Conservation (phyloP, 2,797 vertebrate species). For the Microctenopoma lineatum region DNA sequence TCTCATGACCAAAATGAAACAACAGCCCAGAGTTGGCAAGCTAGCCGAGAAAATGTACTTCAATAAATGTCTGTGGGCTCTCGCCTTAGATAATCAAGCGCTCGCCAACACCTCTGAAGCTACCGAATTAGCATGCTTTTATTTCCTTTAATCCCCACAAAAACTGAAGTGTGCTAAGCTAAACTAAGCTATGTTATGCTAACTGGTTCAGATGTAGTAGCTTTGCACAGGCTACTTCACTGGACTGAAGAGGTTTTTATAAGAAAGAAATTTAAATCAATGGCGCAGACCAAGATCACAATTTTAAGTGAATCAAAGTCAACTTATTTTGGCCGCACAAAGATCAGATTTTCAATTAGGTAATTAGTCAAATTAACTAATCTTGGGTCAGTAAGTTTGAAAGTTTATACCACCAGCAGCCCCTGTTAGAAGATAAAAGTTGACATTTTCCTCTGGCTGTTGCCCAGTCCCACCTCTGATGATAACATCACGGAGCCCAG, state of each 20-base stretch:
- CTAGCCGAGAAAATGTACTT: constrained; percentile 39
- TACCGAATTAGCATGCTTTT: background rate
- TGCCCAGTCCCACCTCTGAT: constrained; percentile 47
- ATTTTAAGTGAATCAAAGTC: constrained; percentile 14
- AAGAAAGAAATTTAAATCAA: background rate
- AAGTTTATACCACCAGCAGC: constrained; percentile 25
- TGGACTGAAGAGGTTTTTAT: background rate
- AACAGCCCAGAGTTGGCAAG: constrained; percentile 9
- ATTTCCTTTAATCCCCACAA: background rate
- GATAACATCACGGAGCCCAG: constrained; percentile 51
- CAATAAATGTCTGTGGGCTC: constrained; percentile 42
- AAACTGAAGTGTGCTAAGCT: background rate
- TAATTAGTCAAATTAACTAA: constrained; percentile 53
- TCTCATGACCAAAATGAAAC: constrained; percentile 52
- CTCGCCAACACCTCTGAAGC: background rate
- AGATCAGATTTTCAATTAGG: constrained; percentile 19
- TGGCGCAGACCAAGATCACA: background rate
- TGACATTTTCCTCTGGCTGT: constrained; percentile 64
- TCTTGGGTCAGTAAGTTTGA: constrained; percentile 43
- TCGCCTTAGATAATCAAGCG: background rate
- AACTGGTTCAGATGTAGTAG: background rate
- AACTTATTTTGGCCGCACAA: constrained; percentile 11
- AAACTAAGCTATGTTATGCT: background rate
- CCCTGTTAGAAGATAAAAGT: constrained; percentile 55
- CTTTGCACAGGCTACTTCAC: background rate